Conservation (phyloP, 64 coral and sea anemone genomes). For the Montipora efflorescens region DNA sequence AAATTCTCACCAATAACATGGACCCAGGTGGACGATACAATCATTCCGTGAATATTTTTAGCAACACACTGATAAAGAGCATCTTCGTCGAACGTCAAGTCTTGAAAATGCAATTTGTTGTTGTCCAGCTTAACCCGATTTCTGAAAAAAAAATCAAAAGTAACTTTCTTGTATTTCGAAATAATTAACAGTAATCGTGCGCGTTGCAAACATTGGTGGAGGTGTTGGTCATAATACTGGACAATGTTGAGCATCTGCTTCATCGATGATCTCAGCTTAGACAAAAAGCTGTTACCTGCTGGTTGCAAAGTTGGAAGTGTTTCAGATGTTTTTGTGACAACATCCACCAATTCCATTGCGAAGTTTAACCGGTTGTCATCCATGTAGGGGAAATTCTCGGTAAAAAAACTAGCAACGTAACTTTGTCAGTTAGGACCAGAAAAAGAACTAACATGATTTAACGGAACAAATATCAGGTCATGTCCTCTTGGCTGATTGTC, state of each 20-base stretch:
- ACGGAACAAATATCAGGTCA: no score
- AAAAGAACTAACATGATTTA: no score
- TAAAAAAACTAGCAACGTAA: no score
- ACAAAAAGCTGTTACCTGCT: no score
- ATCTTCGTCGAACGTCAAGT: not conserved
- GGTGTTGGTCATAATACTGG: no score
- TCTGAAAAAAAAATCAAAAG: not conserved
- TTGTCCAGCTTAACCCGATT: not conserved
- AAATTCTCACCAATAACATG: slow-evolving; percentile 22
- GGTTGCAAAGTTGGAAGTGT: no score
- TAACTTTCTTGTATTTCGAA: not conserved
- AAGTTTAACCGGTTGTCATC: no score
- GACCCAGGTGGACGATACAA: slow-evolving; percentile 53
- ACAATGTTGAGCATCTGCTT: not conserved
- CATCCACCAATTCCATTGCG: no score
- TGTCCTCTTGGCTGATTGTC: not conserved
- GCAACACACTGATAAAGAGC: slow-evolving; percentile 58
- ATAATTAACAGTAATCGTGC: no score
- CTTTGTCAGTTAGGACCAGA: no score
- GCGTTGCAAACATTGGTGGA: not conserved
- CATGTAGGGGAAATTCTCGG: no score
- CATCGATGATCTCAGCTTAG: not conserved
- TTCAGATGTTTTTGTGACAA: no score
- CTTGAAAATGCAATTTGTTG: not conserved
- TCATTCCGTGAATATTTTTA: slow-evolving; percentile 36